Evolutionary conservation across 2,888 invertebrate genomes (phyloP).

Genomic region (Sturmia bella): DNA sequence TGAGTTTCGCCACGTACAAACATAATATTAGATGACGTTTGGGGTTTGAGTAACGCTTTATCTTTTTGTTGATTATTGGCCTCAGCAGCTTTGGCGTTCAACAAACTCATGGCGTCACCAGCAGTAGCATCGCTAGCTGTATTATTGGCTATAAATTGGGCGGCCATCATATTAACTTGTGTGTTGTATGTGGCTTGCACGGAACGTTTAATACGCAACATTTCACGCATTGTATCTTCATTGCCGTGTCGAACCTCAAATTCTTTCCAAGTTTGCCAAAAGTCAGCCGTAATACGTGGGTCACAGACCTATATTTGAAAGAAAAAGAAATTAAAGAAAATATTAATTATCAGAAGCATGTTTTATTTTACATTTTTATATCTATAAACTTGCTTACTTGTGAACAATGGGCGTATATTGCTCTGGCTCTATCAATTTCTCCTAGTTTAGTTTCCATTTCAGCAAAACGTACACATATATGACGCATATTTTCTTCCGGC

Average conservation of each 20-base stretch:
- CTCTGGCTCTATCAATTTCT: constrained; percentile 98
- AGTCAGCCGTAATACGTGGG: constrained; percentile 96
- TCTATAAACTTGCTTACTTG: constrained; percentile 86
- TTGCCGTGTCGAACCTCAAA: constrained; percentile 99
- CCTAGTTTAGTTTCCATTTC: constrained; percentile 99
- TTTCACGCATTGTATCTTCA: constrained; percentile 99
- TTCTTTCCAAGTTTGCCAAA: constrained; percentile 99
- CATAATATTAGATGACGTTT: constrained; percentile 85
- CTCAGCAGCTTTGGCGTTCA: constrained; percentile 92
- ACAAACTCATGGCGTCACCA: constrained; percentile 92
- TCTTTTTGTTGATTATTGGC: constrained; percentile 73
- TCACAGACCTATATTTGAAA: constrained; percentile 86
- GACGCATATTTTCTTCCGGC: constrained; percentile 93
- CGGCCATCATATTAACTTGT: constrained; percentile 99
- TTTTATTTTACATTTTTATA: not conserved
- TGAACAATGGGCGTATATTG: constrained; percentile 98
- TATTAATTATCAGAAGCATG: too few relatives aligned
- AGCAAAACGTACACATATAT: constrained; percentile 98
- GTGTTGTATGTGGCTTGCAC: constrained; percentile 99
- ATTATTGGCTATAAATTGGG: constrained; percentile 94
- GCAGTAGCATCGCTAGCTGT: constrained; percentile 87
- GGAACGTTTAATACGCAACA: constrained; percentile 98
- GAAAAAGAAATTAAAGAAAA: too few relatives aligned
- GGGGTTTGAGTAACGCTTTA: constrained; percentile 73
- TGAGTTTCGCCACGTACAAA: constrained; percentile 95